Evolutionary conservation across 2,113 vertebrate species (phyloP).

Genomic region (Holacanthus passer): DNA sequence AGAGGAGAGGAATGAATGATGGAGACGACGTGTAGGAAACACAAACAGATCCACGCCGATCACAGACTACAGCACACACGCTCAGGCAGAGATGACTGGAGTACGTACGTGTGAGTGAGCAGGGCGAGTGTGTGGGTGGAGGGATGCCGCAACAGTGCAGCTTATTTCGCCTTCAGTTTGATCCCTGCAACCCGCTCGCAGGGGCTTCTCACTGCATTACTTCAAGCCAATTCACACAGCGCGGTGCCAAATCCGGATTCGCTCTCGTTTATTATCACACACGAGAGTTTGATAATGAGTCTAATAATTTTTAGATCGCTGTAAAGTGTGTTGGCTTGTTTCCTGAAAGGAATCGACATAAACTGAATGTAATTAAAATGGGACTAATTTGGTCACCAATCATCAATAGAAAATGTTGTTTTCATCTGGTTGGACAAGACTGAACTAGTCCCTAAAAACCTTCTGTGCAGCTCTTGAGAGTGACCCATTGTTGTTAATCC

Average conservation of each 20-base stretch:
- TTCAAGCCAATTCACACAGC: slow-evolving; percentile 25
- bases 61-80: slow-evolving; percentile 42
- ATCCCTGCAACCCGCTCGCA: slow-evolving; percentile 63
- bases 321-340: slow-evolving; percentile 36
- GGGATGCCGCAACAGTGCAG: slow-evolving; percentile 76
- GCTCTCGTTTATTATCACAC: slow-evolving; percentile 29
- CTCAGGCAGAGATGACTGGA: slow-evolving; percentile 51
- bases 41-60: slow-evolving; percentile 18
- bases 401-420: neutral
- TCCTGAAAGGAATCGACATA: neutral
- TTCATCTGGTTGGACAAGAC: neutral
- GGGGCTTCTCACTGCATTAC: slow-evolving; percentile 56
- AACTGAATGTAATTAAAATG: neutral
- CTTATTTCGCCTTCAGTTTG: slow-evolving; percentile 75
- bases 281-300: slow-evolving; percentile 23
- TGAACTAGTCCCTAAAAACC: neutral
- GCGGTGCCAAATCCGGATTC: slow-evolving; percentile 32
- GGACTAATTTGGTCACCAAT: slow-evolving; percentile 8
- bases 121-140: slow-evolving; percentile 67
- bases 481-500: neutral
- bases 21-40: slow-evolving; percentile 43
- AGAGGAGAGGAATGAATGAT: slow-evolving; percentile 49
- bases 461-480: neutral
- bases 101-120: slow-evolving; percentile 60
- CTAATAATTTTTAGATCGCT: slow-evolving; percentile 32